Evolutionary conservation across 2,797 vertebrate genomes (phyloP).

Genomic region (Falco berigora): DNA sequence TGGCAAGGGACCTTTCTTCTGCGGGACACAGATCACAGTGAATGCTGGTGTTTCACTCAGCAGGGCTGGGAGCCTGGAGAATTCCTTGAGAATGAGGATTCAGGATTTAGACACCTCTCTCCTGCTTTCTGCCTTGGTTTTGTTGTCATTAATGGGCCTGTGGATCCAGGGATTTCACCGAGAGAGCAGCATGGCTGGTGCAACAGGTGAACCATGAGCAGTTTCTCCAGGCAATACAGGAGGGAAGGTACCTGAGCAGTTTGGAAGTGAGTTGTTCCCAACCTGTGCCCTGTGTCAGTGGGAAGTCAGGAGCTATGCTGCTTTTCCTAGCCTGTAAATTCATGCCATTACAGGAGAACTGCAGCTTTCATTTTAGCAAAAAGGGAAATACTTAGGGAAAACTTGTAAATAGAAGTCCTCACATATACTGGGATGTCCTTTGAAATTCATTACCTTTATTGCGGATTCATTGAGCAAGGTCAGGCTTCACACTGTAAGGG

Average conservation of each 20-base stretch:
- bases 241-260: background rate
- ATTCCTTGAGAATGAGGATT: background rate
- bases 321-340: background rate
- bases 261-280: background rate
- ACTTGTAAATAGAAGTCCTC: background rate
- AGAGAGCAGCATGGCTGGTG: background rate
- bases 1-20: background rate
- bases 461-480: background rate
- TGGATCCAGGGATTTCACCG: background rate
- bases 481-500: background rate
- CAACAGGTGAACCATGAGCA: background rate
- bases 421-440: background rate
- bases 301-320: background rate
- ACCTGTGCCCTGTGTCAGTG: background rate
- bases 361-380: background rate
- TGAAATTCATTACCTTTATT: background rate
- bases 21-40: accelerated
- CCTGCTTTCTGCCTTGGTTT: background rate
- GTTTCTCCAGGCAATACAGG: conserved; percentile 6
- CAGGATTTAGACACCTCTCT: background rate
- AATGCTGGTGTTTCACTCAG: background rate
- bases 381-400: background rate
- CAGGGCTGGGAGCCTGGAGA: background rate
- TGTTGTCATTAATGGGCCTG: background rate
- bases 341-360: background rate